Percentiles rank a stretch among this genome's conserved stretches.
Conservation (phyloP, 2,797 vertebrate genomes). For the Lepilemur septentrionalis region DNA sequence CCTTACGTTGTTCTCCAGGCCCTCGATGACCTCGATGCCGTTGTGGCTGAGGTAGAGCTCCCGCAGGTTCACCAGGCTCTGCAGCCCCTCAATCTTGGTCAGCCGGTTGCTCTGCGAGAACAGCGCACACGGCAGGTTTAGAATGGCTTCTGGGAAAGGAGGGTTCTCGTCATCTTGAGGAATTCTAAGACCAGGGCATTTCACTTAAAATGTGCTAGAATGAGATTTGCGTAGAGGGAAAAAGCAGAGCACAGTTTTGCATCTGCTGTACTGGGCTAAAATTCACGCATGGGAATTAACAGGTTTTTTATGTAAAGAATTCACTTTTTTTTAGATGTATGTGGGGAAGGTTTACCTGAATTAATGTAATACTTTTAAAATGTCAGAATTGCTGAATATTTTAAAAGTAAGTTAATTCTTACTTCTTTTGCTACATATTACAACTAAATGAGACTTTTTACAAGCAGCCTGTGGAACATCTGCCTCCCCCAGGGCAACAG, state of each 20-base stretch:
- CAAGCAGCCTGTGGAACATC: neutral
- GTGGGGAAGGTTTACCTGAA: neutral
- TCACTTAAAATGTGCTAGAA: neutral
- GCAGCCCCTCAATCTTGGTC: conserved; percentile 97
- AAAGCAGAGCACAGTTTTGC: rapidly evolving
- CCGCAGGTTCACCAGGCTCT: conserved; percentile 92
- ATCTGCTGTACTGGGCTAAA: no score
- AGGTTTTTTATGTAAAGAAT: neutral
- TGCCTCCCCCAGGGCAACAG: neutral
- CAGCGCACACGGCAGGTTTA: rapidly evolving
- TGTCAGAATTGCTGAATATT: neutral
- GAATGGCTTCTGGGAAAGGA: rapidly evolving
- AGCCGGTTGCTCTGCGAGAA: conserved; percentile 94
- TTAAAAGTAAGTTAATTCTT: neutral
- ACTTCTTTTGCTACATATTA: neutral
- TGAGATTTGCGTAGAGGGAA: neutral
- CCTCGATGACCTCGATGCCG: conserved; percentile 97
- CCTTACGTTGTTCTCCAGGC: conserved; percentile 98
- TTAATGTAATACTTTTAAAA: neutral
- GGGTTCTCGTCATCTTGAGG: rapidly evolving
- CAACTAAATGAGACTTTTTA: neutral
- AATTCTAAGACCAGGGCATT: neutral
- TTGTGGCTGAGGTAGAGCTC: conserved; percentile 99
- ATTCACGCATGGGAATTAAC: rapidly evolving
- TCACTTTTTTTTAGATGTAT: neutral